Conservation (phyloP, 2,797 vertebrate genomes). For the Eremophila alpestris region DNA sequence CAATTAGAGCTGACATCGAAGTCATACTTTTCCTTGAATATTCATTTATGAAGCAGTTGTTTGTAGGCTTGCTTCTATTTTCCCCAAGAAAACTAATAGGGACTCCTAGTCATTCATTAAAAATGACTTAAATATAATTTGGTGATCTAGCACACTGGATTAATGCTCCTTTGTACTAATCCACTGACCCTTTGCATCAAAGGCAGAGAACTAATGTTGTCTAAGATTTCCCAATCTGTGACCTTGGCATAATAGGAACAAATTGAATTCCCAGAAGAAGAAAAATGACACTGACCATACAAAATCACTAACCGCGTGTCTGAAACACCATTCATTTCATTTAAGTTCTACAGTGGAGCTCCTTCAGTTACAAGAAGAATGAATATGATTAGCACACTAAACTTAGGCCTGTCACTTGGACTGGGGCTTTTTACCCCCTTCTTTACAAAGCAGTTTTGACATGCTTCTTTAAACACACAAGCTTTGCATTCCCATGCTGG, state of each 20-base stretch:
- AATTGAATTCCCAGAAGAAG: slow-evolving; percentile 77
- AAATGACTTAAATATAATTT: slow-evolving; percentile 76
- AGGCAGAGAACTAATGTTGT: slow-evolving; percentile 69
- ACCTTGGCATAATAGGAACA: slow-evolving; percentile 75
- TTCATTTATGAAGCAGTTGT: slow-evolving; percentile 78
- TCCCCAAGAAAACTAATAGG: slow-evolving; percentile 73
- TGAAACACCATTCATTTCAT: slow-evolving; percentile 64
- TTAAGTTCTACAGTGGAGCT: slow-evolving; percentile 55
- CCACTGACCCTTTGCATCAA: slow-evolving; percentile 79
- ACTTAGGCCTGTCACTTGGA: not conserved
- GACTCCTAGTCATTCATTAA: slow-evolving; percentile 73
- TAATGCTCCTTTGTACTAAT: slow-evolving; percentile 79
- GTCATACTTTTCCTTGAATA: slow-evolving; percentile 77
- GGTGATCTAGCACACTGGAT: slow-evolving; percentile 71
- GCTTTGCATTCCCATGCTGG: slow-evolving; percentile 7
- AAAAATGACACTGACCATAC: slow-evolving; percentile 73
- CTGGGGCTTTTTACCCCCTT: not conserved
- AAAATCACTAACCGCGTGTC: slow-evolving; percentile 49
- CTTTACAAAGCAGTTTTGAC: slow-evolving; percentile 52
- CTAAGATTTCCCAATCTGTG: slow-evolving; percentile 70
- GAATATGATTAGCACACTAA: slow-evolving; percentile 40
- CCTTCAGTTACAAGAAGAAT: slow-evolving; percentile 21
- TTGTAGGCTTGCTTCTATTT: slow-evolving; percentile 69
- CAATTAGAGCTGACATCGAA: slow-evolving; percentile 82
- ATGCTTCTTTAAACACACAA: slow-evolving; percentile 42